Evolutionary conservation across 2,888 invertebrate genomes (phyloP).

Genomic region (Stenodema calcarata): DNA sequence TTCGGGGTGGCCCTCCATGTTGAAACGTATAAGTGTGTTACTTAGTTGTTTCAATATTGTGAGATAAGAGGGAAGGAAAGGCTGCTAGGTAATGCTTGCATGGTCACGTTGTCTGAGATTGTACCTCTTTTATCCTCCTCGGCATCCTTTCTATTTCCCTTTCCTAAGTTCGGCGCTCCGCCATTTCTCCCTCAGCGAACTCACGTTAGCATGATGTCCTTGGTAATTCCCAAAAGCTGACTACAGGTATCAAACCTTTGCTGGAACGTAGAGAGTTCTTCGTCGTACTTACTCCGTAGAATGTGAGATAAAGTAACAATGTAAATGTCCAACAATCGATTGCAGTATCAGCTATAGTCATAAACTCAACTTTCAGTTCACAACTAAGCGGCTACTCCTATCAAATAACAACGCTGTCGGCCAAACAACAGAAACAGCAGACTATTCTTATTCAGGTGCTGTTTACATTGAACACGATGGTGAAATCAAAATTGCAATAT

Average conservation of each 20-base stretch:
- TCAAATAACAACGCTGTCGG: too few species aligned
- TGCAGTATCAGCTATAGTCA: too few species aligned
- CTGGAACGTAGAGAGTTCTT: too few species aligned
- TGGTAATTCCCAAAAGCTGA: background rate
- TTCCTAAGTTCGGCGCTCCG: background rate
- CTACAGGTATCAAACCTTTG: background rate
- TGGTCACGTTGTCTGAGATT: conserved; percentile 38
- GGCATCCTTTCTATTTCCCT: conserved; percentile 7
- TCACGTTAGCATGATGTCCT: background rate
- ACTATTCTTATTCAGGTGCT: too few species aligned
- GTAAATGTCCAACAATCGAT: too few species aligned
- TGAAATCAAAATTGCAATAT: too few species aligned
- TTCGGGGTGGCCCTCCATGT: conserved; percentile 34
- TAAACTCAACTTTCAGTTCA: too few species aligned
- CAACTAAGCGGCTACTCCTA: too few species aligned
- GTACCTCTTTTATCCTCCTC: conserved; percentile 27
- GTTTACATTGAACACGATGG: too few species aligned
- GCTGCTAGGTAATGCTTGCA: conserved; percentile 33
- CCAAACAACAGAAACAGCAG: too few species aligned
- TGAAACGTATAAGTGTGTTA: conserved; percentile 51
- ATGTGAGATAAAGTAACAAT: too few species aligned
- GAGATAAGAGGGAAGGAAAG: conserved; percentile 44
- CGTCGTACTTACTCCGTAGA: too few species aligned
- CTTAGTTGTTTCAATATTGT: conserved; percentile 54
- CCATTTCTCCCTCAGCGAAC: background rate